phyloP scores from a whole-genome alignment of 2,797 vertebrate species.

The Anableps anableps region DNA sequence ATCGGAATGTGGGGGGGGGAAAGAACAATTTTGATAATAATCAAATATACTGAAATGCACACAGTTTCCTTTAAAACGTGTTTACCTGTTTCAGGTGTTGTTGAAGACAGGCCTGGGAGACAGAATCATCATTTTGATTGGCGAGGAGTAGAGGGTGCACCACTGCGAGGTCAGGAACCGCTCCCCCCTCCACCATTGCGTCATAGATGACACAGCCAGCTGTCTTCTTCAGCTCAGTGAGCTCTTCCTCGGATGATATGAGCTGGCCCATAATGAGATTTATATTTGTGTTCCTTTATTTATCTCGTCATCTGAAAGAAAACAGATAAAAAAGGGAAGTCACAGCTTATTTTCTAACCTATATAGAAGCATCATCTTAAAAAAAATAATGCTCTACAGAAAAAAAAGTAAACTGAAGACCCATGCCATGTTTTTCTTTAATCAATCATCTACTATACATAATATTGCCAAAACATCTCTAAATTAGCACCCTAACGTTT shows the following conservation, averaged over 20 bases:
- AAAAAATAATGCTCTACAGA: not conserved
- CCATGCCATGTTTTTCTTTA: not conserved
- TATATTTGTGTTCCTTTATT: not conserved
- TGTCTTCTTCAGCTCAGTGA: slow-evolving; percentile 20
- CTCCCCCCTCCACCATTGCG: slow-evolving; percentile 65
- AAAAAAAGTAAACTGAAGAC: not conserved
- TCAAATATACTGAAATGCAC: not conserved
- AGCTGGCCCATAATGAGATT: slow-evolving; percentile 68
- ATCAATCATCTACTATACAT: not conserved
- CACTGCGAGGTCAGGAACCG: slow-evolving; percentile 58
- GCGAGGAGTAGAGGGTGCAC: slow-evolving; percentile 59
- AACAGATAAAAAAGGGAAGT: not conserved
- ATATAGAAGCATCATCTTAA: not conserved
- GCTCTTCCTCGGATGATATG: slow-evolving; percentile 67
- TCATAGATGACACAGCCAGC: slow-evolving; percentile 65
- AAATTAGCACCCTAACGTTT: slow-evolving; percentile 1
- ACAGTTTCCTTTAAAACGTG: not conserved
- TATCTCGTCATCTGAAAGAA: slow-evolving; percentile 14
- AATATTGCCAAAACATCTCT: not conserved
- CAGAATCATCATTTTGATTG: slow-evolving; percentile 21
- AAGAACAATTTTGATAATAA: too few relatives aligned
- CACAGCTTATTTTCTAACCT: not conserved
- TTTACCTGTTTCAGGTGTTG: slow-evolving; percentile 65
- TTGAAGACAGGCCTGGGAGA: slow-evolving; percentile 49
- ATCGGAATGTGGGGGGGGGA: too few relatives aligned